Evolutionary conservation across 2,888 invertebrate genomes (phyloP).

Genomic region (Andrena camellia): DNA sequence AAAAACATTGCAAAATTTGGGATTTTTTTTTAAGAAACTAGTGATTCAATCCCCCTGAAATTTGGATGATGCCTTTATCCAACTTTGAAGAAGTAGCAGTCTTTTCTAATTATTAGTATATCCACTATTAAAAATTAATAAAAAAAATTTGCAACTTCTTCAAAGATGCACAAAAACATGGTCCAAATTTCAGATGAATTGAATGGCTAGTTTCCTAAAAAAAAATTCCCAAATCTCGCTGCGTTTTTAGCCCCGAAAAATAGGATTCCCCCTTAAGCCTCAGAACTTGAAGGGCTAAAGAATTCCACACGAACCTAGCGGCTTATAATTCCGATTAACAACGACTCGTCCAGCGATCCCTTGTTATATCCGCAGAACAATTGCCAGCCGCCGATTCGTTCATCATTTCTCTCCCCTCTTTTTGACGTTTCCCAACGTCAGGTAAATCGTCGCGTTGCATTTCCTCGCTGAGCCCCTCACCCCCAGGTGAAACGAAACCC

Average conservation of each 20-base stretch:
- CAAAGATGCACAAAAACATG: too few relatives aligned
- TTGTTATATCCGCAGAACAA: slow-evolving; percentile 24
- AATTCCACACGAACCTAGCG: background rate
- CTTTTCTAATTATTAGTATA: background rate
- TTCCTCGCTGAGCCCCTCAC: background rate
- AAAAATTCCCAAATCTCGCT: too few relatives aligned
- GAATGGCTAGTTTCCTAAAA: too few relatives aligned
- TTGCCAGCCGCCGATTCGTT: slow-evolving; percentile 21
- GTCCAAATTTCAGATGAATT: too few relatives aligned
- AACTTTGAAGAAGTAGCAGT: background rate
- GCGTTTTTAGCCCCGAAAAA: too few relatives aligned
- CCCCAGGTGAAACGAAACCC: background rate
- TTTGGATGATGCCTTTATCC: background rate
- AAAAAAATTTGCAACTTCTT: too few relatives aligned
- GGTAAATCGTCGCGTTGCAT: slow-evolving; percentile 41
- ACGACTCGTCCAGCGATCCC: slow-evolving; percentile 11
- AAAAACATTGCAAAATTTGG: background rate
- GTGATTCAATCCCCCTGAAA: background rate
- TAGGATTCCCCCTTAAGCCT: too few relatives aligned
- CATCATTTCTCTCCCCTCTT: slow-evolving; percentile 32
- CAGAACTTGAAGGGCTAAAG: too few relatives aligned
- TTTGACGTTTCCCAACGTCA: slow-evolving; percentile 35
- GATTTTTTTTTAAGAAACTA: background rate
- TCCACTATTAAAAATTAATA: too few relatives aligned
- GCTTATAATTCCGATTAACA: background rate